These are phyloP conservation scores for Argopecten irradians DNA, from an alignment of 1,140 invertebrate genomes.

Conservation along the genomic window DNA sequence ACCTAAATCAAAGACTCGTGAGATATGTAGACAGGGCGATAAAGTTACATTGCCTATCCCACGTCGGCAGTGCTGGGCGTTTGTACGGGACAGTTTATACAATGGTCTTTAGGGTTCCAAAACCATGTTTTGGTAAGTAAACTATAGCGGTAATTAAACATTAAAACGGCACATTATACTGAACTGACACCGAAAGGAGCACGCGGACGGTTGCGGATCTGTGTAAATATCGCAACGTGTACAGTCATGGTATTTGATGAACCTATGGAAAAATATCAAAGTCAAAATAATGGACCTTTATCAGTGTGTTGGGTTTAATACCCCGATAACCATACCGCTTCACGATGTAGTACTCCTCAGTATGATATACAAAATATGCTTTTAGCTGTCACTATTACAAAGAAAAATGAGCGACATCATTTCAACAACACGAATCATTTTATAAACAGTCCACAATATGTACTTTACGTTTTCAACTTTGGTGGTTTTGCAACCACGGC, in stretches of 20 bases:
- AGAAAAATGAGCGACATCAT: too few species aligned
- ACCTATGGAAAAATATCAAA: background rate
- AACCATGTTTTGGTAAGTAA: background rate
- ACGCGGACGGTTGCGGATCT: background rate
- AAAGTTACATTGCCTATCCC: background rate
- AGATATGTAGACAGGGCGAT: background rate
- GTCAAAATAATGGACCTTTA: too few species aligned
- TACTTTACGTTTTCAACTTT: background rate
- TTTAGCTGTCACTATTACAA: too few species aligned
- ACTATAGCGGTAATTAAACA: background rate
- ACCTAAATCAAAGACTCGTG: background rate
- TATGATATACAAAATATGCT: too few species aligned
- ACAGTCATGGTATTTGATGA: background rate
- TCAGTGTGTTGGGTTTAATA: too few species aligned
- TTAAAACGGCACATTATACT: conserved; percentile 5
- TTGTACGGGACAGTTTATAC: background rate
- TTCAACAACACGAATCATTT: too few species aligned
- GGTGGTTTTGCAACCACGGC: background rate
- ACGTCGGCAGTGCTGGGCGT: background rate
- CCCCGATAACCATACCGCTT: too few species aligned
- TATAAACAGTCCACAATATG: too few species aligned
- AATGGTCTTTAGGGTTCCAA: background rate
- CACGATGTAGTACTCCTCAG: too few species aligned
- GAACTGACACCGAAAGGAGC: background rate
- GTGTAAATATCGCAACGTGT: background rate